These are phyloP conservation scores for Ranitomeya variabilis DNA, from an alignment of 2,113 vertebrate species.

Conservation along the genomic window DNA sequence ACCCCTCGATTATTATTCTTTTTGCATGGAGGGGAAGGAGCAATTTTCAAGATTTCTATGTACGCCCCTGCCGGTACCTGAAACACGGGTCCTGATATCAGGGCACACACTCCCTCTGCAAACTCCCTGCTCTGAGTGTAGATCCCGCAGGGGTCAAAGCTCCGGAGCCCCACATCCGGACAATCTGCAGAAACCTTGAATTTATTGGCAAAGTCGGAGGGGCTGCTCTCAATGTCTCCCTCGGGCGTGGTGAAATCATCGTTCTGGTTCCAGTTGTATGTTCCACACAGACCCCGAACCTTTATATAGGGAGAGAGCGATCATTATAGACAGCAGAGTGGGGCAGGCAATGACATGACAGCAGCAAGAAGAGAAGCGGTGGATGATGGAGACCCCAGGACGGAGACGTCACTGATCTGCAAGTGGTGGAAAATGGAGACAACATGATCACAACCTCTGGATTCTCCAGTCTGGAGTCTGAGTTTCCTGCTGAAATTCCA, in stretches of 20 bases:
- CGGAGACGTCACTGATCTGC: too few species aligned
- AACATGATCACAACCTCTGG: too few species aligned
- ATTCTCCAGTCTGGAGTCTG: too few species aligned
- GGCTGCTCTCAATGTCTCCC: slow-evolving; percentile 81
- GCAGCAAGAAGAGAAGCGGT: too few species aligned
- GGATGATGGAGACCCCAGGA: too few species aligned
- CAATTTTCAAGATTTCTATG: too few species aligned
- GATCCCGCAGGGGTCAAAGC: slow-evolving; percentile 71
- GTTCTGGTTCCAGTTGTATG: slow-evolving; percentile 85
- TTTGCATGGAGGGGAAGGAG: too few species aligned
- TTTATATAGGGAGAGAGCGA: slow-evolving; percentile 36
- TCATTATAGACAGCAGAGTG: background rate
- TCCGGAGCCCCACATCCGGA: background rate
- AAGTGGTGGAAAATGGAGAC: too few species aligned
- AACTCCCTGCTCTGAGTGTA: slow-evolving; percentile 72
- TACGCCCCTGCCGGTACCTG: slow-evolving; percentile 70
- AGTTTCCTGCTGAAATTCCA: too few species aligned
- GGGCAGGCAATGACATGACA: too few species aligned
- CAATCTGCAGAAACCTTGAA: slow-evolving; percentile 74
- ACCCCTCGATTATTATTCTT: too few species aligned
- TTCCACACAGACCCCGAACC: slow-evolving; percentile 91
- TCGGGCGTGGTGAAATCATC: slow-evolving; percentile 88
- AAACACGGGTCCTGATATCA: slow-evolving; percentile 75
- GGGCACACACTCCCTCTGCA: slow-evolving; percentile 74
- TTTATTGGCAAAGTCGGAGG: slow-evolving; percentile 75